These are phyloP conservation scores for Hydropotes inermis DNA, from an alignment of 2,113 vertebrate genomes.

Conservation along the genomic window DNA sequence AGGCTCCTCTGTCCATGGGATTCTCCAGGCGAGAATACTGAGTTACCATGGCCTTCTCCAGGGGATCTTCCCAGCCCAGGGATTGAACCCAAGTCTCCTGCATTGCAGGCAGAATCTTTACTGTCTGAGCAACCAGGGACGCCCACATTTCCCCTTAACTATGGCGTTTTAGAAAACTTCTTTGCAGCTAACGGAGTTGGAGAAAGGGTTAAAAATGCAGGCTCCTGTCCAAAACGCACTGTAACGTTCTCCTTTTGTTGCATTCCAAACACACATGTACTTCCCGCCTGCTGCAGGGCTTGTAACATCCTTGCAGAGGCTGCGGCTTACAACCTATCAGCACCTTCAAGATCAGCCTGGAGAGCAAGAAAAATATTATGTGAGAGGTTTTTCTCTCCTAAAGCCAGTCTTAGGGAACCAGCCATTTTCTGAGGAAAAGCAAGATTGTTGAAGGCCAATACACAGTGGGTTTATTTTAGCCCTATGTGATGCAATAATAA, in stretches of 20 bases:
- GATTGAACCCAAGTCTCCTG: neutral
- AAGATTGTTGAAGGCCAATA: slow-evolving; percentile 60
- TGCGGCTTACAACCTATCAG: slow-evolving; percentile 57
- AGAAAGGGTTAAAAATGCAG: slow-evolving; percentile 61
- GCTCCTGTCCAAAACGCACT: neutral
- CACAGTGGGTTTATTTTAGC: slow-evolving; percentile 65
- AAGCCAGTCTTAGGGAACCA: slow-evolving; percentile 63
- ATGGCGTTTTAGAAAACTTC: neutral
- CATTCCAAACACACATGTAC: slow-evolving; percentile 65
- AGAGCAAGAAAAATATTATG: slow-evolving; percentile 63
- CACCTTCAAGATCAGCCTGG: slow-evolving; percentile 59
- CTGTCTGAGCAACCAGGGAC: neutral
- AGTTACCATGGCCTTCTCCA: neutral
- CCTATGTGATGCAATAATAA: slow-evolving; percentile 34
- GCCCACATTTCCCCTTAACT: neutral
- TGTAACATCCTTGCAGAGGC: slow-evolving; percentile 58
- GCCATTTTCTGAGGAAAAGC: slow-evolving; percentile 66
- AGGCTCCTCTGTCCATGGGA: neutral
- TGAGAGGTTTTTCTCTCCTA: slow-evolving; percentile 60
- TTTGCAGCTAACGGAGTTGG: neutral
- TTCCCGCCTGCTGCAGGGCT: slow-evolving; percentile 38
- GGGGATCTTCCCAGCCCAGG: neutral
- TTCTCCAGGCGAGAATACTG: neutral
- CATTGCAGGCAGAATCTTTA: neutral
- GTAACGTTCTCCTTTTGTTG: slow-evolving; percentile 46